phyloP scores from a whole-genome alignment of 2,113 vertebrate species.

The Thalassoma bifasciatum region DNA sequence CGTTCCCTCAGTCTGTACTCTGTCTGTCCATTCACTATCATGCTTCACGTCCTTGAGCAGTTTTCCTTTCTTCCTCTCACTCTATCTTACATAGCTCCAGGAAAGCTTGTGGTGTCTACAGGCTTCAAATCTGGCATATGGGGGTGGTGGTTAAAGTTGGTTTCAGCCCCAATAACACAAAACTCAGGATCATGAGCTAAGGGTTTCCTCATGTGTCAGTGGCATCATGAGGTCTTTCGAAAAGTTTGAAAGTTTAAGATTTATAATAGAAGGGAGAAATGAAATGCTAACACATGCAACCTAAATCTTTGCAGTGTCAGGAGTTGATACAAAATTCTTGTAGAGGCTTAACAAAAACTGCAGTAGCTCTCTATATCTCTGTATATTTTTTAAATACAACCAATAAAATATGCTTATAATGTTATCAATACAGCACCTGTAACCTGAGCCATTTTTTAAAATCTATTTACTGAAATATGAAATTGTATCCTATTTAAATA shows the following conservation, averaged over 20 bases:
- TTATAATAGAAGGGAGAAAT: too few relatives aligned
- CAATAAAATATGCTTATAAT: too few relatives aligned
- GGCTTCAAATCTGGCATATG: slow-evolving; percentile 5
- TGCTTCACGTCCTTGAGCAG: slow-evolving; percentile 59
- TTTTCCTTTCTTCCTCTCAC: slow-evolving; percentile 32
- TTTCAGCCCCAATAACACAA: slow-evolving; percentile 5
- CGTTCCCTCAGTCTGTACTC: slow-evolving; percentile 14
- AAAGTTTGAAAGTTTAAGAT: too few relatives aligned
- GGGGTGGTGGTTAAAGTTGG: not conserved
- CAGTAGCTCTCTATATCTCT: too few relatives aligned
- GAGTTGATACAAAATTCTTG: not conserved
- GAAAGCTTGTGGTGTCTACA: slow-evolving; percentile 62
- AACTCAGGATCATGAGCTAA: not conserved
- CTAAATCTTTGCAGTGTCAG: not conserved
- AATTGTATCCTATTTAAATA: too few relatives aligned
- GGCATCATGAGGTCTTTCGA: not conserved
- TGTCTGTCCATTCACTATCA: slow-evolving; percentile 39
- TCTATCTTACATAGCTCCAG: slow-evolving; percentile 44
- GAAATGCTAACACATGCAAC: not conserved
- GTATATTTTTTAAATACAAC: too few relatives aligned
- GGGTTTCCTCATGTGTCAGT: not conserved
- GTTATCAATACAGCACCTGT: too few relatives aligned
- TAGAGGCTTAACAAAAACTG: not conserved
- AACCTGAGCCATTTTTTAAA: too few relatives aligned
- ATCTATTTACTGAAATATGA: too few relatives aligned